Conservation (phyloP, 1,140 invertebrate genomes). For the Andrena cerasifolii region DNA sequence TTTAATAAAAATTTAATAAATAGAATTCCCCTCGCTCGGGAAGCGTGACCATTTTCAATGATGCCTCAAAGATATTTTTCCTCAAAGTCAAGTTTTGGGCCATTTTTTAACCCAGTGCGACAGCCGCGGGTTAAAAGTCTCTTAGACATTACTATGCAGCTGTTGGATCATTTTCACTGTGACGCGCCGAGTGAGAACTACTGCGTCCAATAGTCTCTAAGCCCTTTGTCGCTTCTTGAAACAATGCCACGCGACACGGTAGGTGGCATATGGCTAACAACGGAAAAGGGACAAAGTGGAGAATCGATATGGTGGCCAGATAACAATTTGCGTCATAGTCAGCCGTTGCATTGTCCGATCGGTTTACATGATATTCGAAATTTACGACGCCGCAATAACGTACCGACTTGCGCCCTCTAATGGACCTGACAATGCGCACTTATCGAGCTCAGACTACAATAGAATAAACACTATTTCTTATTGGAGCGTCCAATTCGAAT, state of each 20-base stretch:
- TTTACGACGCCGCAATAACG: constrained; percentile 9
- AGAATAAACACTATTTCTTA: neutral
- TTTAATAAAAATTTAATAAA: too few relatives aligned
- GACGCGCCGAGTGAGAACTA: too few relatives aligned
- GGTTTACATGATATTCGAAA: constrained; percentile 42
- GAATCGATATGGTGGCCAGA: constrained; percentile 49
- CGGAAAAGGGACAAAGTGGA: constrained; percentile 28
- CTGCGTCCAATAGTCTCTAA: too few relatives aligned
- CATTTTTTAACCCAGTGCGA: too few relatives aligned
- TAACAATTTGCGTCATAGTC: constrained; percentile 52
- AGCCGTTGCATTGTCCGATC: constrained; percentile 27
- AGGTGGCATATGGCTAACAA: constrained; percentile 23
- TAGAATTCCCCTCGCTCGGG: too few relatives aligned
- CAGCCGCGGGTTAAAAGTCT: too few relatives aligned
- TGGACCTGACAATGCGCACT: neutral
- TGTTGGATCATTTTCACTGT: too few relatives aligned
- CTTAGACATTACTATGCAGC: too few relatives aligned
- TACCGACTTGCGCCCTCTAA: neutral
- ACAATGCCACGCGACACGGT: constrained; percentile 32
- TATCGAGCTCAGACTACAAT: constrained; percentile 7
- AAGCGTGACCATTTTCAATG: too few relatives aligned
- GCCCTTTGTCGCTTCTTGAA: neutral
- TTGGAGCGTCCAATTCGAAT: neutral
- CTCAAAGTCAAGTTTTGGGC: too few relatives aligned
- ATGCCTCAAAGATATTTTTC: too few relatives aligned